Evolutionary conservation across 1,140 invertebrate genomes (phyloP), one percentile per base, ranked within the genome.

Genomic region (Drosophila subobscura): DNA sequence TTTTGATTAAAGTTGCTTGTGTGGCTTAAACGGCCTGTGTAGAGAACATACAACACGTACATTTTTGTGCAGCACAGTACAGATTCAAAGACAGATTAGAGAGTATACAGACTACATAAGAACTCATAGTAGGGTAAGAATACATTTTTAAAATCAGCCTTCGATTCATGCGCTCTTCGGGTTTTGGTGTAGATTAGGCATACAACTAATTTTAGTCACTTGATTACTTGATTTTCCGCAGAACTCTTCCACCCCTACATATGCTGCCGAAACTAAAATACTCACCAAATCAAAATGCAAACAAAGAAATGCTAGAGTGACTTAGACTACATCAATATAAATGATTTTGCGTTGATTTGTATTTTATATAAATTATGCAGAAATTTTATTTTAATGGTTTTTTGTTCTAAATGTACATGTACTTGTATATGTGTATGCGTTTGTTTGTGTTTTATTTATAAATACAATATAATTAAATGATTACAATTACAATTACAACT

Each of bases 361-460:
- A 45, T 51, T 84, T 49, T 80, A 85, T 80, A 85, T 85, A 85
- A 85, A 77, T 85, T 73, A 85, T 72, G 77, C 65, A 80, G 72
- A 77, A 66, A 72, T 72, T 63, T 72, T 80, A 75, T 79, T 75
- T 68, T 73, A 59, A 65, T 68, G 73, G 49, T 65, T 86, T 78
- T 71, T 80, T 77, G 68, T 72, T 81, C 66, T 81, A 88, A 88
- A 88, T 85, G 71, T 86, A 86, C 83, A 81, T 83, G 74, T 56
- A 74, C 73, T 73, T 45, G 83, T 81, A 66, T 75, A 46, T 76
- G 22, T 49, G 37, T 58, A 47, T 63, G 23, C 29, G 52, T 63
- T 7, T 63, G 47, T 73, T 45, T 64, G 60, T 57, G 16, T 71
- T 54, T 74, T 46, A 55, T 51, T 52, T 50, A 25, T 71, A 42